Conservation (phyloP, 2,113 vertebrate genomes). For the Clarias magur region DNA sequence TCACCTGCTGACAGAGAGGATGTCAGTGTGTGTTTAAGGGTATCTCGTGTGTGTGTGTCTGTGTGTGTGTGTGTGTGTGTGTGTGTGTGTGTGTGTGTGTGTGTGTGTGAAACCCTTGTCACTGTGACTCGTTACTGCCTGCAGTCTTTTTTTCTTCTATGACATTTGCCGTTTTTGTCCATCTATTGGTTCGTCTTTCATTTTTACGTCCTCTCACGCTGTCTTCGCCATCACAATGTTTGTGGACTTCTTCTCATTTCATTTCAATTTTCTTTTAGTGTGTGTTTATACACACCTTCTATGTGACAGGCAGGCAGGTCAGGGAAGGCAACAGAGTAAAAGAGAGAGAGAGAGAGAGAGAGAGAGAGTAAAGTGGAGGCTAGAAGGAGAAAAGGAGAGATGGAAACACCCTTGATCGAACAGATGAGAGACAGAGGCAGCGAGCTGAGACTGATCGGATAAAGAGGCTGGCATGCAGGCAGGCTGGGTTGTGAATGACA, state of each 20-base stretch:
- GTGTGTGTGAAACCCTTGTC: slow-evolving; percentile 19
- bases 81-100: slow-evolving; percentile 23
- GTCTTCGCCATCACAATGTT: slow-evolving; percentile 22
- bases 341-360: not conserved
- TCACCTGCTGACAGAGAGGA: slow-evolving; percentile 58
- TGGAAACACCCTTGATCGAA: slow-evolving; percentile 70
- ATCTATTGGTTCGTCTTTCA: not conserved
- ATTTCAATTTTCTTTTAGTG: not conserved
- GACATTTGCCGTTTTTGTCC: not conserved
- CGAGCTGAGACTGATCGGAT: slow-evolving; percentile 78
- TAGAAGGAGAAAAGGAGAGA: slow-evolving; percentile 41
- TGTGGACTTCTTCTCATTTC: slow-evolving; percentile 24
- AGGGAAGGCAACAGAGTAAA: slow-evolving; percentile 21
- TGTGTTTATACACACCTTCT: not conserved
- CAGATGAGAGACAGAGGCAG: slow-evolving; percentile 73
- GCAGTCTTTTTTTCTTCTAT: not conserved
- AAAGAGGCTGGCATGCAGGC: slow-evolving; percentile 66
- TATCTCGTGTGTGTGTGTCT: not conserved
- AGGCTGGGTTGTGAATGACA: slow-evolving; percentile 56
- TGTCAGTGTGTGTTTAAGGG: not conserved
- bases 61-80: slow-evolving; percentile 19
- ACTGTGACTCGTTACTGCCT: slow-evolving; percentile 27
- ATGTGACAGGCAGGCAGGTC: slow-evolving; percentile 2
- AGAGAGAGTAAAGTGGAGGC: not conserved
- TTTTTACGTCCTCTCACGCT: not conserved